Evolutionary conservation across 2,113 vertebrate species (phyloP).

Genomic region (Fulmarus glacialis): DNA sequence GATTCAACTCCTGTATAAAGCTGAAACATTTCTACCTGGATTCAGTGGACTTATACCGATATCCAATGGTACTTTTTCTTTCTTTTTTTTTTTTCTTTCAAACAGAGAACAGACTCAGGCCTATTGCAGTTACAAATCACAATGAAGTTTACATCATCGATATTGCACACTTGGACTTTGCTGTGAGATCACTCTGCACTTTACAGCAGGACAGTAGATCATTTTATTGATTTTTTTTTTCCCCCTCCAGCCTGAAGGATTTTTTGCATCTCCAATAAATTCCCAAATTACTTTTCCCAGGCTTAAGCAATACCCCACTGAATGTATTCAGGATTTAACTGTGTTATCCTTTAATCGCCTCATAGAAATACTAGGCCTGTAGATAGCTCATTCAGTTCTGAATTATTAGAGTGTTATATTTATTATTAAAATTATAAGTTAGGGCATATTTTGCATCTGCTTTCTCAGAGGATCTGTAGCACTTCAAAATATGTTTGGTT

Average conservation of each 20-base stretch:
- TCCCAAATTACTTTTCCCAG: not conserved
- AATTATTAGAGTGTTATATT: not conserved
- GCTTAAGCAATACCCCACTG: not conserved
- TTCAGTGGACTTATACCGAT: not conserved
- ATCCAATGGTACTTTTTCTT: not conserved
- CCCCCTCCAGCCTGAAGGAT: fast-evolving
- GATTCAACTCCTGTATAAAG: not conserved
- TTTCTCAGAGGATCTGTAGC: not conserved
- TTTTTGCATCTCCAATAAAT: not conserved
- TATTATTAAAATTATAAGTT: not conserved
- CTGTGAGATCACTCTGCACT: not conserved
- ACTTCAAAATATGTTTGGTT: not conserved
- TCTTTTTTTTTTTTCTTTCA: not conserved
- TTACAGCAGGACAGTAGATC: not conserved
- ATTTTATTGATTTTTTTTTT: not conserved
- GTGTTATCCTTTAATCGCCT: not conserved
- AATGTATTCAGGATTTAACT: not conserved
- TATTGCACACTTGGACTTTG: not conserved
- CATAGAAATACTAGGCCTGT: not conserved
- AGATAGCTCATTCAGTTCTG: not conserved
- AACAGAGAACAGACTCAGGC: not conserved
- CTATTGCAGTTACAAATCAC: not conserved
- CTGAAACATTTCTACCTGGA: not conserved
- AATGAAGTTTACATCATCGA: not conserved
- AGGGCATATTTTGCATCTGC: not conserved